Base-by-base conservation (phyloP, 2,888 invertebrate species). In the Gymnosoma rotundatum region DNA sequence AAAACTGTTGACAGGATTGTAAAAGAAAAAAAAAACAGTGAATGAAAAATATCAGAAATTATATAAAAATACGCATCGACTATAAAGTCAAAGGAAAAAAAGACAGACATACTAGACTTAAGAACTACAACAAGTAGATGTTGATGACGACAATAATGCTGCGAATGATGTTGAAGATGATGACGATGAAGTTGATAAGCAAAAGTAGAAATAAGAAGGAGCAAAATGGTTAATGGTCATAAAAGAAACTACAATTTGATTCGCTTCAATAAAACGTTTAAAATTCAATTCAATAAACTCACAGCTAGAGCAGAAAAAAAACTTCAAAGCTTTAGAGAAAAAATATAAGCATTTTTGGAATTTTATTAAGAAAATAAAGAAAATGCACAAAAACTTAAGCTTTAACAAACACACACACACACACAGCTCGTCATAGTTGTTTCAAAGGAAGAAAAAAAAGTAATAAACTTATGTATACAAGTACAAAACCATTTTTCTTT, bases 221-320 rank as follows among this genome's bases (percentile, higher is more conserved):
- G 52, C 52, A n/a, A 58, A 50, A 58, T 64, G 45, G 20, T 38
- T 36, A 61, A 61, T 81, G 75, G 81, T 64, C 81, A 82, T 72
- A 72, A 66, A 74, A 80, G 70, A 78, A 81, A 81, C 73, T 84
- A 66, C 81, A 84, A 81, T 84, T 84, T 84, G 83, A 86, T 83
- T 80, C 82, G 83, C 81, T 76, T 86, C 81, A 87, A 82, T 83
- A 78, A 83, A 85, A 75, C 80, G 83, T 86, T 87, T 87, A 80
- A 85, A 85, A 81, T 85, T 83, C 83, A 86, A 84, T 86, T 84
- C 78, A 78, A 83, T 85, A 83, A 42, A 72, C 50, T 38, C 54
- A 14, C 20, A 38, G 36, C 18, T 60, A 70, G 74, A 25, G 52
- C 52, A 78, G 48, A 50, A 61, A 73, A 75, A 67, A 81, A 58